phyloP scores from a whole-genome alignment of 1,140 invertebrate species.

The Cydia splendana region DNA sequence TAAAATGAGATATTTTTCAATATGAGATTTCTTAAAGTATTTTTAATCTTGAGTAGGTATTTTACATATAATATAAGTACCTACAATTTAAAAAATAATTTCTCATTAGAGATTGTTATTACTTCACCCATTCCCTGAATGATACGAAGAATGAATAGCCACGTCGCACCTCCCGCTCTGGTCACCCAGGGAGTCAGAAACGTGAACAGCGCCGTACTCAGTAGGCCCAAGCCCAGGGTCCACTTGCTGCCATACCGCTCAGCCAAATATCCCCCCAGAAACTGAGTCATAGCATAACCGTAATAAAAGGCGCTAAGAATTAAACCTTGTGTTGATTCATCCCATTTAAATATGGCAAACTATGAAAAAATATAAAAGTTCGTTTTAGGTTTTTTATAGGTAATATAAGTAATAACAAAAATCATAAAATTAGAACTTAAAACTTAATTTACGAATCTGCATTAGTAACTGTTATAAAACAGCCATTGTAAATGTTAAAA shows the following conservation, averaged over 20 bases:
- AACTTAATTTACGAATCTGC: too few species aligned
- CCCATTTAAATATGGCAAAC: conserved; percentile 81
- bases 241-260: conserved; percentile 82
- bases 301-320: conserved; percentile 82
- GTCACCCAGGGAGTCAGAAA: conserved; percentile 79
- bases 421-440: too few species aligned
- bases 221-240: conserved; percentile 82
- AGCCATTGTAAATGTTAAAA: too few species aligned
- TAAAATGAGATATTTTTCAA: too few species aligned
- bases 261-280: conserved; percentile 82
- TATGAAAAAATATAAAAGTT: conserved; percentile 44
- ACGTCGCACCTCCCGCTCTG: conserved; percentile 77
- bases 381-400: not conserved
- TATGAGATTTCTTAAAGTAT: too few species aligned
- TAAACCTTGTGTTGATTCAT: conserved; percentile 80
- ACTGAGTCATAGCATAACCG: conserved; percentile 83
- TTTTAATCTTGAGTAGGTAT: too few species aligned
- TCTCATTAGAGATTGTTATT: conserved; percentile 32
- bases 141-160: conserved; percentile 83
- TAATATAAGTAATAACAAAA: too few species aligned
- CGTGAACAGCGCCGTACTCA: conserved; percentile 82
- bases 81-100: too few species aligned
- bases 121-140: conserved; percentile 86
- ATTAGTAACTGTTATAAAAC: too few species aligned
- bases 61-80: too few species aligned